These are phyloP conservation scores for Phalacrocorax carbo DNA, from an alignment of 2,113 vertebrate species.

Conservation along the genomic window DNA sequence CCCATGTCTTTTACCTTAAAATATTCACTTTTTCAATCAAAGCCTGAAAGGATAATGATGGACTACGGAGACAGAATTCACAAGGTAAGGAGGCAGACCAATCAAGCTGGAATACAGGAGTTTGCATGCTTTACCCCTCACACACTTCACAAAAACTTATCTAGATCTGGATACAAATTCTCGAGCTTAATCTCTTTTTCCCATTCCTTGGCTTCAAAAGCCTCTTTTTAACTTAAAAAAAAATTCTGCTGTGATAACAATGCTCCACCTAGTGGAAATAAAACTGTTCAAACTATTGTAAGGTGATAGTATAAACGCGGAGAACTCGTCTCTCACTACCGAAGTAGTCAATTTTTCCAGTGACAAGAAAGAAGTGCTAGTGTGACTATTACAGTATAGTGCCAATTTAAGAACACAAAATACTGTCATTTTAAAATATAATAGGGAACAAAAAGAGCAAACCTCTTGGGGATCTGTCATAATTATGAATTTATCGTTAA, in stretches of 20 bases:
- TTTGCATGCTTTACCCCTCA: background rate
- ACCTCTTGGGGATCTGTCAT: background rate
- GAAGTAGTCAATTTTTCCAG: background rate
- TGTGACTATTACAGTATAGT: background rate
- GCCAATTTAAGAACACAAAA: background rate
- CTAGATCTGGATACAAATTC: background rate
- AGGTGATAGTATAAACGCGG: background rate
- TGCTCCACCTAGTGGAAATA: constrained; percentile 64
- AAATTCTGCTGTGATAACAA: constrained; percentile 4
- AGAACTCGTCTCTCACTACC: background rate
- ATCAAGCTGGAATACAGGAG: background rate
- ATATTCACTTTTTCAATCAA: background rate
- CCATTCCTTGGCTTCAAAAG: background rate
- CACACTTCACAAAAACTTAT: background rate
- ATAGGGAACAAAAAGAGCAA: background rate
- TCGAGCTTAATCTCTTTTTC: background rate
- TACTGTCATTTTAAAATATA: background rate
- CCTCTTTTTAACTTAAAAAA: background rate
- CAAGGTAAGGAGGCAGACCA: background rate
- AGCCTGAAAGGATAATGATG: background rate
- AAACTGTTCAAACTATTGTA: background rate
- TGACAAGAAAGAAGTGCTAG: background rate
- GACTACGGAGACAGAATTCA: background rate
- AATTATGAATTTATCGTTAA: background rate
- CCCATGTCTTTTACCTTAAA: background rate